Evolutionary conservation across 2,113 vertebrate genomes (phyloP).

Genomic region (Lophius piscatorius): DNA sequence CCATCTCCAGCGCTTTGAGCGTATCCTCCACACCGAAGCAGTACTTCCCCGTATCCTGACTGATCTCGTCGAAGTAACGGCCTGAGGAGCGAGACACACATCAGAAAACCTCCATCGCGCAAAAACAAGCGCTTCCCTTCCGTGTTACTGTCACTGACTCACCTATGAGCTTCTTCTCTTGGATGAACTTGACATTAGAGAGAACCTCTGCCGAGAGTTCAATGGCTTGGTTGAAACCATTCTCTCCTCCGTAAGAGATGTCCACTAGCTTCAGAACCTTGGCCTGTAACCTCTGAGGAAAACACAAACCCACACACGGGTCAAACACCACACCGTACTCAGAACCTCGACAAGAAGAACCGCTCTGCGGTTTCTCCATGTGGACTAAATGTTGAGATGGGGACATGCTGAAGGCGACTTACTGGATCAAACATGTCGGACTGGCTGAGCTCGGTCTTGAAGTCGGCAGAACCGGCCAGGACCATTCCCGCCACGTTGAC

Average conservation of each 20-base stretch:
- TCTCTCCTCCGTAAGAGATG: constrained; percentile 99
- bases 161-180: constrained; percentile 99
- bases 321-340: too few relatives aligned
- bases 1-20: constrained; percentile 98
- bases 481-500: constrained; percentile 98
- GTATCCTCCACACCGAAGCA: constrained; percentile 99
- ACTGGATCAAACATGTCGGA: constrained; percentile 99
- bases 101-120: constrained; percentile 10
- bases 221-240: constrained; percentile 99
- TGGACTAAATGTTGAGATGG: too few relatives aligned
- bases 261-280: constrained; percentile 99
- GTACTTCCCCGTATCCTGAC: constrained; percentile 98
- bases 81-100: constrained; percentile 73
- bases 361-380: too few relatives aligned
- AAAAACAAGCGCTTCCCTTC: neutral
- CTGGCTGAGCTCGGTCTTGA: constrained; percentile 98
- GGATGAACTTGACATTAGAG: constrained; percentile 99
- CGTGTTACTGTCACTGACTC: neutral
- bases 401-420: constrained; percentile 68
- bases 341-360: too few relatives aligned
- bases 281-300: constrained; percentile 91
- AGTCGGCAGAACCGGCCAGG: constrained; percentile 96
- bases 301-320: constrained; percentile 1
- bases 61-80: constrained; percentile 99
- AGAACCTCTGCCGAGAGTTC: constrained; percentile 98